A percentile compares a stretch with the other conserved stretches of the same genome.
phyloP scores from a whole-genome alignment of 2,888 invertebrate species.

The Gastracanthus pulcherrimus region DNA sequence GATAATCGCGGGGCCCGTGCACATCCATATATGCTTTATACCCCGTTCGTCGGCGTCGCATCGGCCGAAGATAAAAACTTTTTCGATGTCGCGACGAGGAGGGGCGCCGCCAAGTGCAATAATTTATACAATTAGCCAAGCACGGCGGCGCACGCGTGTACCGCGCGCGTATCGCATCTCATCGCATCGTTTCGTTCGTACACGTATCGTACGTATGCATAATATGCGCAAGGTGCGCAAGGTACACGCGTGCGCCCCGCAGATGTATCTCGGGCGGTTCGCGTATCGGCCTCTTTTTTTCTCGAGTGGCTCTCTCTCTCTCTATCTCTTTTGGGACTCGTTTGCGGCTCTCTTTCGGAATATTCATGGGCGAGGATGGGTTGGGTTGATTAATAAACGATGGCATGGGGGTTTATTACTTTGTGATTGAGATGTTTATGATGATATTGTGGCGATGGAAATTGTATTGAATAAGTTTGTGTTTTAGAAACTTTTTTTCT shows the following conservation, averaged over 20 bases:
- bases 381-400: background rate
- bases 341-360: background rate
- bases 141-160: slow-evolving; percentile 58
- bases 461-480: too few relatives aligned
- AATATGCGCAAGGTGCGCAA: too few relatives aligned
- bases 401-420: background rate
- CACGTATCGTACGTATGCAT: too few relatives aligned
- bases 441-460: too few relatives aligned
- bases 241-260: slow-evolving; percentile 10
- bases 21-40: too few relatives aligned
- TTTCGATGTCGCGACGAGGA: slow-evolving; percentile 34
- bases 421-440: too few relatives aligned
- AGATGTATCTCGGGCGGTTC: background rate
- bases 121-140: slow-evolving; percentile 69
- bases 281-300: background rate
- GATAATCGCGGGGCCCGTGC: background rate
- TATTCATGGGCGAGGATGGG: slow-evolving; percentile 20
- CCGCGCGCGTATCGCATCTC: background rate
- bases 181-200: too few relatives aligned
- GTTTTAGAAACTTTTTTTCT: too few relatives aligned
- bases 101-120: slow-evolving; percentile 49
- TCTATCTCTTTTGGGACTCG: background rate
- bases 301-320: too few relatives aligned
- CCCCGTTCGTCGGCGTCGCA: background rate
- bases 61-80: slow-evolving; percentile 35